Base-by-base conservation (phyloP, 2,113 vertebrate species). In the Echinops telfairi region DNA sequence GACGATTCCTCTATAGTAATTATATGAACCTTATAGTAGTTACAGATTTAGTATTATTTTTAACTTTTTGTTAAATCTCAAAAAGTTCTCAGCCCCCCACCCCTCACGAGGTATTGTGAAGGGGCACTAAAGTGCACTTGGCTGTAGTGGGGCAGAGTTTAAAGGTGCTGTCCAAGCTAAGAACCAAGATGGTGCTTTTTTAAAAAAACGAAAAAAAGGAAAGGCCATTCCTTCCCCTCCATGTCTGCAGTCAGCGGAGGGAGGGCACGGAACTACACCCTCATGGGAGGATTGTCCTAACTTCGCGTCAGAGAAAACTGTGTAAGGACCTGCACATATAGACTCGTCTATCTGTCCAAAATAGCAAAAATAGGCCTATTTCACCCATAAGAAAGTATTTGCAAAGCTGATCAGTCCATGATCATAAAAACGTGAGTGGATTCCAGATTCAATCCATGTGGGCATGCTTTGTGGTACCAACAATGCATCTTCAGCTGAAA, bases 71-170 rank as follows among this genome's bases (percentile, higher is more conserved):
- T 95, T 95, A 96, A 78, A 83, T 95, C 66, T 96, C 86, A 96
- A 94, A 96, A 68, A 94, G 89, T 96, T 98, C 97, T 97, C 96
- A 98, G 97, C 97, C 93, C 96, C 47, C 97, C 84, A 19, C 96
- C 97, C 95, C 95, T 96, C 86, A 83, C 71, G 94, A 97, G 97
- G 94, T 96, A 95, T 97, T 96, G 96, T 96, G 97, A 95, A 98
- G 97, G 94, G 97, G 97, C 97, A 98, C 97, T 98, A 98, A 98
- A 98, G 98, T 98, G 98, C 97, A 89, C 97, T 96, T 97, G 91
- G 97, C 92, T 38, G 68, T 86, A 96, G 96, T 83, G 96, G 96
- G 75, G 77, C 57, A 92, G 96, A 95, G 94, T 95, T 97, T 95
- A 97, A 98, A 98, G 97, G 97, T 97, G 97, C 98, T 97, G 96